These are phyloP conservation scores for Stomatorhinus ivindoensis DNA, from an alignment of 2,113 vertebrate species.

Conservation along the genomic window DNA sequence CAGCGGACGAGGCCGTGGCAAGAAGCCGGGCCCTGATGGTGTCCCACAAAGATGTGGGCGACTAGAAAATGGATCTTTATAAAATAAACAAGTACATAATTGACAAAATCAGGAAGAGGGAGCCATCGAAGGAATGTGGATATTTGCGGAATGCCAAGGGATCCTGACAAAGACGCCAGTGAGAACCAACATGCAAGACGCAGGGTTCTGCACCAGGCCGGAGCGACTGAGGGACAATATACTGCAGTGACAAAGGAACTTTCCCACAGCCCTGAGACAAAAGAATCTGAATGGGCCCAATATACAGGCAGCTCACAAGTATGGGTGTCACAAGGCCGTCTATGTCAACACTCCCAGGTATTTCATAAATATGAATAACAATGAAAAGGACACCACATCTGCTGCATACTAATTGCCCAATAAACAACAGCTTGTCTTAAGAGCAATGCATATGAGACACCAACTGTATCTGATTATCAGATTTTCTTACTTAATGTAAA, in stretches of 20 bases:
- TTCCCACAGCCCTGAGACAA: slow-evolving; percentile 71
- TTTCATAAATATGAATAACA: slow-evolving; percentile 48
- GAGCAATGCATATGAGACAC: neutral
- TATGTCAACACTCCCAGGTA: slow-evolving; percentile 46
- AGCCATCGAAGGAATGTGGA: slow-evolving; percentile 86
- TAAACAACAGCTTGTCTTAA: slow-evolving; percentile 1
- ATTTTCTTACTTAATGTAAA: slow-evolving; percentile 4
- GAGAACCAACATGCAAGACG: slow-evolving; percentile 55
- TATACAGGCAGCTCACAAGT: slow-evolving; percentile 55
- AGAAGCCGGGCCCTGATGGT: slow-evolving; percentile 51
- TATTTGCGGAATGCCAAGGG: slow-evolving; percentile 81
- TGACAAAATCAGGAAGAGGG: slow-evolving; percentile 95
- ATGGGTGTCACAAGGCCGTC: slow-evolving; percentile 47
- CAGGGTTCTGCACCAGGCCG: slow-evolving; percentile 48
- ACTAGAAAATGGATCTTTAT: slow-evolving; percentile 78
- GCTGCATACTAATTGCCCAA: slow-evolving; percentile 43
- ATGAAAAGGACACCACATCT: slow-evolving; percentile 39
- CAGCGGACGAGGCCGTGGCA: slow-evolving; percentile 35
- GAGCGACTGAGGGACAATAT: slow-evolving; percentile 45
- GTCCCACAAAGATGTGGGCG: slow-evolving; percentile 69
- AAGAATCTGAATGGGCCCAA: slow-evolving; percentile 51
- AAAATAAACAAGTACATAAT: slow-evolving; percentile 92
- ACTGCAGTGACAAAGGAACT: slow-evolving; percentile 49
- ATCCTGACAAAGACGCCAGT: slow-evolving; percentile 62
- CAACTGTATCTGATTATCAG: neutral